Evolutionary conservation across 2,797 vertebrate genomes (phyloP).

Genomic region (Columba guinea): DNA sequence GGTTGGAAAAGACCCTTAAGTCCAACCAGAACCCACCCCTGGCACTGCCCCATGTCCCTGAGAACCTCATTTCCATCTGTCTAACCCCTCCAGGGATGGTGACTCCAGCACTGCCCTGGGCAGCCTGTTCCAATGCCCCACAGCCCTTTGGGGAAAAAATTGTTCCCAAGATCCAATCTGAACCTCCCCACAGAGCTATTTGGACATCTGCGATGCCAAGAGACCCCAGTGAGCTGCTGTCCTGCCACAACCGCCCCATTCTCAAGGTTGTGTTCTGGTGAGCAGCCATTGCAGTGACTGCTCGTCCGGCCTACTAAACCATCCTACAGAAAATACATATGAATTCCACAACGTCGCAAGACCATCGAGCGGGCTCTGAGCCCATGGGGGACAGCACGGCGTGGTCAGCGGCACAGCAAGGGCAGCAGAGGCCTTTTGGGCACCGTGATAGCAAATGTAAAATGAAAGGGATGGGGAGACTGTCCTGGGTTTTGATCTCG

Average conservation of each 20-base stretch:
- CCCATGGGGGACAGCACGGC: neutral
- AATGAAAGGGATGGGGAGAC: neutral
- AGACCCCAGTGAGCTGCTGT: neutral
- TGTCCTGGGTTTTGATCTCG: neutral
- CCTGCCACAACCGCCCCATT: neutral
- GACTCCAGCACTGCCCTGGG: too few relatives aligned
- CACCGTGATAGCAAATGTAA: neutral
- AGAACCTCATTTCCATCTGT: too few relatives aligned
- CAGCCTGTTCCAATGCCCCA: too few relatives aligned
- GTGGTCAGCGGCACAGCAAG: neutral
- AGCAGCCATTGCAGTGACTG: fast-evolving
- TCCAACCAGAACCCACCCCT: too few relatives aligned
- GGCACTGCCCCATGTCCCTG: too few relatives aligned
- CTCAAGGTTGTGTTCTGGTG: neutral
- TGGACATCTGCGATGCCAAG: neutral
- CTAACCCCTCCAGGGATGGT: too few relatives aligned
- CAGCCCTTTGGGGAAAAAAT: too few relatives aligned
- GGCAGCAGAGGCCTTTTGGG: neutral
- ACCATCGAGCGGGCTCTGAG: fast-evolving
- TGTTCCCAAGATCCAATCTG: too few relatives aligned
- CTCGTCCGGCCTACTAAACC: neutral
- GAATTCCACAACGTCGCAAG: fast-evolving
- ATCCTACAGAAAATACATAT: neutral
- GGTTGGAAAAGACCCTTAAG: too few relatives aligned
- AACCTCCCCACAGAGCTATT: neutral